A percentile compares a stretch with the other conserved stretches of the same genome.
Evolutionary conservation across 2,888 invertebrate genomes (phyloP).

Genomic region (Camponotus fellah): DNA sequence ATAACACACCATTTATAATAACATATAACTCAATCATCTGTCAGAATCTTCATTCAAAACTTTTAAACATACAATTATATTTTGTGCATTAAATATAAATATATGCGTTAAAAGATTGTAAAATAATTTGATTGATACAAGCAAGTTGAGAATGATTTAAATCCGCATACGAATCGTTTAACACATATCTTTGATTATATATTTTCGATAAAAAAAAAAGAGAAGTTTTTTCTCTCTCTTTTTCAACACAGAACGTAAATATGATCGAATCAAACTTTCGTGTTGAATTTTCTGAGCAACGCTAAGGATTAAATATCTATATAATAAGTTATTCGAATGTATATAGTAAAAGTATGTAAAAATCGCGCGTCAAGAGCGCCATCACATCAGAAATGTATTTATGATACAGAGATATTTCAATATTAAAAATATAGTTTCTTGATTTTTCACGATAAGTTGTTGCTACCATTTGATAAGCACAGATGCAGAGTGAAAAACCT

Average conservation of each 20-base stretch:
- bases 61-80: constrained; percentile 14
- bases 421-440: background rate
- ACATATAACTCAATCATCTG: constrained; percentile 21
- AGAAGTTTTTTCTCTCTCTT: background rate
- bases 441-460: background rate
- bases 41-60: constrained; percentile 10
- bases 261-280: background rate
- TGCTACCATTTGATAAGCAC: background rate
- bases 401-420: background rate
- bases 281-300: background rate
- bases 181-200: background rate
- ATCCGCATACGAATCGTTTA: background rate
- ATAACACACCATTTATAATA: constrained; percentile 45
- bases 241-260: background rate
- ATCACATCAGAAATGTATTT: background rate
- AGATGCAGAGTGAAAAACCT: background rate
- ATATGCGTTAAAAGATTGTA: background rate
- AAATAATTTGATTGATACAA: constrained; percentile 33
- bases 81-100: constrained; percentile 1
- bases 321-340: constrained; percentile 4
- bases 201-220: background rate
- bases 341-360: background rate
- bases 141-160: background rate
- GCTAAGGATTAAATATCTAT: background rate
- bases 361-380: background rate